Percentiles rank a stretch among this genome's conserved stretches.
Evolutionary conservation across 2,888 invertebrate species (phyloP).

Genomic region (Meta bourneti): DNA sequence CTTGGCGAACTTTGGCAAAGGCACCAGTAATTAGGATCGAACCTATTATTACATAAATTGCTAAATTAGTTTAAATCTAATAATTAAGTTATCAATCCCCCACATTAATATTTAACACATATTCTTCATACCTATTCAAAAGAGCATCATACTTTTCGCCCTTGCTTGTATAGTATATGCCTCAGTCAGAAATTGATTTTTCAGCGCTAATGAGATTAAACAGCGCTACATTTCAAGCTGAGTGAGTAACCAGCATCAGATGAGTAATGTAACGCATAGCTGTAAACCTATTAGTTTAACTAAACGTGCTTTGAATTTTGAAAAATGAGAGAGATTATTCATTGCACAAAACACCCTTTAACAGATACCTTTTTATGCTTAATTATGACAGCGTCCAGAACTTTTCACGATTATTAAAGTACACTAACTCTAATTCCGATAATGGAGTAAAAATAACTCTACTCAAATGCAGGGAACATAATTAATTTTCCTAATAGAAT

Average conservation of each 20-base stretch:
- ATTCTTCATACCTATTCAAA: too few relatives aligned
- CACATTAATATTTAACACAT: too few relatives aligned
- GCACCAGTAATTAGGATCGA: too few relatives aligned
- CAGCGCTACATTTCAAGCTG: neutral
- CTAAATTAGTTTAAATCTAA: too few relatives aligned
- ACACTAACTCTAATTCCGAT: slow-evolving; percentile 9
- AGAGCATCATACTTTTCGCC: too few relatives aligned
- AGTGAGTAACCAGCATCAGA: neutral
- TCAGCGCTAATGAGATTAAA: neutral
- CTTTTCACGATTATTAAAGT: neutral
- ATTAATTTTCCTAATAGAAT: neutral
- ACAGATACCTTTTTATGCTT: neutral
- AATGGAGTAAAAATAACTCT: neutral
- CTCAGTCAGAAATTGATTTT: neutral
- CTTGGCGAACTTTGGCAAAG: too few relatives aligned
- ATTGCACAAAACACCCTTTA: neutral
- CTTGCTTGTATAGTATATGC: too few relatives aligned
- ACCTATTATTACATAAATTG: too few relatives aligned
- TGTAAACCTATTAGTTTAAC: slow-evolving; percentile 6
- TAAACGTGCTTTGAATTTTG: slow-evolving; percentile 15
- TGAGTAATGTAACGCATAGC: neutral
- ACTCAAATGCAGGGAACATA: neutral
- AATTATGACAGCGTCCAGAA: neutral
- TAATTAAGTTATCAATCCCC: too few relatives aligned
- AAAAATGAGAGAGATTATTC: neutral